A percentile compares a stretch with the other conserved stretches of the same genome.
Evolutionary conservation across 2,797 vertebrate genomes (phyloP).

Genomic region (Scarus forsteni): DNA sequence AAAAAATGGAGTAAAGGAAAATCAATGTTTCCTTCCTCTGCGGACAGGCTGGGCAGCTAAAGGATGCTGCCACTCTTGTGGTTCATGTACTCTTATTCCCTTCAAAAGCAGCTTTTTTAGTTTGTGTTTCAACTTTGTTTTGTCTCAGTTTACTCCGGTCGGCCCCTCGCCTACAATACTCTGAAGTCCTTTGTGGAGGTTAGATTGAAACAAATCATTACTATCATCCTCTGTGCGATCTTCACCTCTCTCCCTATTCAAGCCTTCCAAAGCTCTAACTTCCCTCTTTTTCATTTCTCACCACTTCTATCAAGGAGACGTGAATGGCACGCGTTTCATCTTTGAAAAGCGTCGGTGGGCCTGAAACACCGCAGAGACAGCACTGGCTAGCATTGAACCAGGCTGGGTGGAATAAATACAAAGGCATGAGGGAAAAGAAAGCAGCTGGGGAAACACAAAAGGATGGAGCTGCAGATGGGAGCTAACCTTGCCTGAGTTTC

Average conservation of each 20-base stretch:
- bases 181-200: slow-evolving; percentile 61
- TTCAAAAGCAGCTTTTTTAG: slow-evolving; percentile 58
- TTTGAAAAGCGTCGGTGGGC: slow-evolving; percentile 65
- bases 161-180: slow-evolving; percentile 44
- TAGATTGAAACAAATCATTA: slow-evolving; percentile 72
- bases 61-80: slow-evolving; percentile 53
- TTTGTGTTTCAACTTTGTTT: slow-evolving; percentile 55
- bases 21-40: slow-evolving; percentile 73
- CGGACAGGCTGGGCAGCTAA: slow-evolving; percentile 50
- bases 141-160: slow-evolving; percentile 41
- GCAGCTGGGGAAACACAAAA: slow-evolving; percentile 79
- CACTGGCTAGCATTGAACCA: slow-evolving; percentile 71
- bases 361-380: slow-evolving; percentile 69
- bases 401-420: slow-evolving; percentile 67
- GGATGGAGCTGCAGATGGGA: slow-evolving; percentile 76
- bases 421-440: slow-evolving; percentile 72
- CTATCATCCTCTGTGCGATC: slow-evolving; percentile 38
- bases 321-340: slow-evolving; percentile 73
- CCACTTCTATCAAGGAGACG: slow-evolving; percentile 74
- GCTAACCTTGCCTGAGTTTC: slow-evolving; percentile 76
- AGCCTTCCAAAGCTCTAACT: slow-evolving; percentile 45
- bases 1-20: slow-evolving; percentile 62
- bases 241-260: slow-evolving; percentile 31
- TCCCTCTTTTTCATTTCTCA: slow-evolving; percentile 60
- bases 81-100: slow-evolving; percentile 49